These are phyloP conservation scores for Sphecodes monilicornis DNA, from an alignment of 2,888 invertebrate species.

Conservation along the genomic window DNA sequence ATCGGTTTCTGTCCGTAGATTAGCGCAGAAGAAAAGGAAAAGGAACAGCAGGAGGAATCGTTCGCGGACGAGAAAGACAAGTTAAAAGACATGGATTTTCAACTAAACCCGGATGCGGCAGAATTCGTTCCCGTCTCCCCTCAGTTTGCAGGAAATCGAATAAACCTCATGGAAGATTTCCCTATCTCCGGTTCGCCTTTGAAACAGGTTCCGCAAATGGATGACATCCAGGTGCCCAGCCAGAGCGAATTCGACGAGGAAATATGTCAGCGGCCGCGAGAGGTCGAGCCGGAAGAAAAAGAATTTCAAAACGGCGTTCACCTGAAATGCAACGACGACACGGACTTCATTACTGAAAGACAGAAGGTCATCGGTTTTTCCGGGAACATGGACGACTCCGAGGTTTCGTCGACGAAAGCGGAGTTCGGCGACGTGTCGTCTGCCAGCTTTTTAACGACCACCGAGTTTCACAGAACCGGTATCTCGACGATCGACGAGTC, in stretches of 20 bases:
- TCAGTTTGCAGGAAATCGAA: slow-evolving; percentile 66
- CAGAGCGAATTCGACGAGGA: slow-evolving; percentile 88
- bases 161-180: slow-evolving; percentile 65
- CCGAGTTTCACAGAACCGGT: slow-evolving; percentile 76
- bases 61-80: slow-evolving; percentile 34
- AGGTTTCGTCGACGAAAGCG: slow-evolving; percentile 85
- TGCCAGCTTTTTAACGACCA: slow-evolving; percentile 77
- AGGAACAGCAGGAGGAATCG: slow-evolving; percentile 27
- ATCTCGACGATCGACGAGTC: slow-evolving; percentile 76
- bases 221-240: slow-evolving; percentile 87
- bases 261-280: slow-evolving; percentile 88
- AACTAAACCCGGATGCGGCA: slow-evolving; percentile 93
- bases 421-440: slow-evolving; percentile 86
- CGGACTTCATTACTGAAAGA: slow-evolving; percentile 56
- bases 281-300: slow-evolving; percentile 78
- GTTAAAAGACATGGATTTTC: slow-evolving; percentile 88
- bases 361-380: slow-evolving; percentile 80
- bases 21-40: slow-evolving; percentile 65
- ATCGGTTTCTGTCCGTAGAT: slow-evolving; percentile 54
- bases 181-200: slow-evolving; percentile 88
- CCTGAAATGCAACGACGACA: slow-evolving; percentile 32
- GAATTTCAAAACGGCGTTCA: slow-evolving; percentile 85
- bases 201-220: slow-evolving; percentile 87
- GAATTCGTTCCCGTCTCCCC: slow-evolving; percentile 91
- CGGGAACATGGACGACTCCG: slow-evolving; percentile 84